phyloP scores from a whole-genome alignment of 2,797 vertebrate species.

The Hyperoplus immaculatus region DNA sequence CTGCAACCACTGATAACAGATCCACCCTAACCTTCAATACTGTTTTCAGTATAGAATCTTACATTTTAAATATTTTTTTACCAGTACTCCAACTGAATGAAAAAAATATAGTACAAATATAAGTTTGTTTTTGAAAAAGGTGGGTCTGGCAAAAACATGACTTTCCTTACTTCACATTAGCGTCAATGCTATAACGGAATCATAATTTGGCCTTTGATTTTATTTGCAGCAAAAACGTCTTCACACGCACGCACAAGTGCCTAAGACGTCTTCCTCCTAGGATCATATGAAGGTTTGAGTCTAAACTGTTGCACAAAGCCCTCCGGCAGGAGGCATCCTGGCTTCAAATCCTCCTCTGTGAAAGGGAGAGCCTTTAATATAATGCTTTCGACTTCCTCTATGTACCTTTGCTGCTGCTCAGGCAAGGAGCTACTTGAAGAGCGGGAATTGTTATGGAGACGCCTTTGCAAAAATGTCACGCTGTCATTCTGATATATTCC shows the following conservation, averaged over 20 bases:
- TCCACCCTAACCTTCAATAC: no score
- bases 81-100: no score
- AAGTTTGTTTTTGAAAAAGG: no score
- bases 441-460: not conserved
- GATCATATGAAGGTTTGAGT: conserved; percentile 45
- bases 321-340: conserved; percentile 20
- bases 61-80: no score
- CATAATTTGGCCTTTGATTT: no score
- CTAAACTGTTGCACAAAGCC: conserved; percentile 33
- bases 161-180: no score
- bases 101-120: no score
- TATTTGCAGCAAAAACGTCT: no score
- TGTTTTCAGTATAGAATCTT: no score
- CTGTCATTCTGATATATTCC: not conserved
- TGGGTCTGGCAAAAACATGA: no score
- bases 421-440: not conserved
- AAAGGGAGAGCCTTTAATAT: conserved; percentile 75
- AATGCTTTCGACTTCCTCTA: conserved; percentile 64
- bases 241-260: not conserved
- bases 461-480: conserved; percentile 6
- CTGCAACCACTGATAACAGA: no score
- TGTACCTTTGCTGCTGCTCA: conserved; percentile 14
- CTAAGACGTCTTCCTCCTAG: conserved; percentile 3
- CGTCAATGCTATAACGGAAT: no score
- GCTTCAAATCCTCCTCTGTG: conserved; percentile 72